Percentiles rank a stretch among this genome's conserved stretches.
Conservation (phyloP, 2,797 vertebrate genomes). For the Spatula clypeata region DNA sequence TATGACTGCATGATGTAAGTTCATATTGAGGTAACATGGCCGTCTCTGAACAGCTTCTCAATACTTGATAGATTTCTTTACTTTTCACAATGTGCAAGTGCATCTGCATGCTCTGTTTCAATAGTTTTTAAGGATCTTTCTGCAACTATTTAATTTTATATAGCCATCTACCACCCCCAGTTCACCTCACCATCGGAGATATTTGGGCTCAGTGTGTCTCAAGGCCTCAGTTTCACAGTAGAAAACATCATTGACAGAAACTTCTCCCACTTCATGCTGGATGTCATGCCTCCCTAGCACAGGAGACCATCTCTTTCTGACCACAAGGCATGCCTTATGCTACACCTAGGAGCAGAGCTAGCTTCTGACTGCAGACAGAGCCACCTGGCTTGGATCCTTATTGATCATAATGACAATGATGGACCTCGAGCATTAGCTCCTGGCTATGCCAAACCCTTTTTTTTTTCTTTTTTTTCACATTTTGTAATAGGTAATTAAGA, state of each 20-base stretch:
- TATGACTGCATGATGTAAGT: neutral
- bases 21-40: no score
- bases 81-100: neutral
- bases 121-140: neutral
- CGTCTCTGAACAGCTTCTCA: neutral
- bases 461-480: neutral
- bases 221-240: neutral
- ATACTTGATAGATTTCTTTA: neutral
- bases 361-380: neutral
- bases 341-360: neutral
- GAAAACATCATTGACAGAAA: neutral
- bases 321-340: neutral
- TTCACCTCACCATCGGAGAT: neutral
- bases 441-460: neutral
- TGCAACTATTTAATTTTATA: neutral
- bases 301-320: neutral
- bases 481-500: constrained; percentile 18
- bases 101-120: neutral
- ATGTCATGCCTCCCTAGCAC: accelerated
- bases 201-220: accelerated
- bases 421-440: neutral
- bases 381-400: neutral
- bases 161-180: neutral
- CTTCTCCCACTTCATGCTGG: neutral
- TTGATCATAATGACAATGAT: neutral